Base-by-base conservation (phyloP, 2,797 vertebrate species). In the Scolopax bukidnonensis region DNA sequence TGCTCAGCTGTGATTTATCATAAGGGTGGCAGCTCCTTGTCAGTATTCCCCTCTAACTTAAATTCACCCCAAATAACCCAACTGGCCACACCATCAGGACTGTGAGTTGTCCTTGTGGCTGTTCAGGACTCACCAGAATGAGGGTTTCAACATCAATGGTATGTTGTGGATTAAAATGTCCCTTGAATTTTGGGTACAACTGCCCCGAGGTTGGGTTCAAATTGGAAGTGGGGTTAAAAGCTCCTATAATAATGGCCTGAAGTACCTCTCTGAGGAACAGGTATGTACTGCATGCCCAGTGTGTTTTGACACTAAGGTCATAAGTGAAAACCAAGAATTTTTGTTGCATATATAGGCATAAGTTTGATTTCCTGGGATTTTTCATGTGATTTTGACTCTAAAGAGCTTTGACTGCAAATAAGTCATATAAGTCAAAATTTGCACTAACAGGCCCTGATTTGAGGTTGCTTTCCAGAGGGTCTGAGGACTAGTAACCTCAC, bases 1-100 rank as follows among this genome's bases (percentile, higher is more conserved):
- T 71, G 41, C 88, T 86, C 61, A 61, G 53, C 69, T 75, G 84
- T 89, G 87, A 95, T 92, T 85, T 90, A 82, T 94, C 79, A 68
- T n/a, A 61, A 76, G 40, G 6, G 23, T 89, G 87, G 59, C 69
- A 93, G 69, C 57, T 88, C 61, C 47, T 81, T 86, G 69, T 51
- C 84, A 89, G 21, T 85, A n/a, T 89, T 90, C 41, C 53, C 64
- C 68, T 96, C 64, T 85, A 87, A 84, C 92, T 87, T 91, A 95
- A 86, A 48, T 51, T 87, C 56, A 23, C 47, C 54, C 51, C 74
- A 68, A 73, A 63, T 83, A 86, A 82, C 73, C 79, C 40, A 59
- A 12, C n/a, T 85, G 50, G 40, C 80, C 74, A 41, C 43, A 69
- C 50, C n/a, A 41, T 64, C 74, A 40, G 11, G 76, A 75, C 47